Base-by-base conservation (phyloP, 2,888 invertebrate species). In the Argyresthia goedartella region DNA sequence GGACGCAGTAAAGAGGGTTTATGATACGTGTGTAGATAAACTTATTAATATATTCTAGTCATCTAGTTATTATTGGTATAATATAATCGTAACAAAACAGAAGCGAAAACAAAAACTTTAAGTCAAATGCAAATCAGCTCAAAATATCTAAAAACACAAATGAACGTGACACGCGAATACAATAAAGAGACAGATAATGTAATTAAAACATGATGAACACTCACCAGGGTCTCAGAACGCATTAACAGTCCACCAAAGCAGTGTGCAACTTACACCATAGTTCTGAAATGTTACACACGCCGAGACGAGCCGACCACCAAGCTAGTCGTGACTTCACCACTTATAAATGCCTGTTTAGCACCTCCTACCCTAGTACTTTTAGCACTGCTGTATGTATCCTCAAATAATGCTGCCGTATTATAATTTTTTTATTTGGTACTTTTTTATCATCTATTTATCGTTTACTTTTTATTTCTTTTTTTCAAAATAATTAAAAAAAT, bases 241-340 rank as follows among this genome's bases (percentile, higher is more conserved):
- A 84, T 80, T 81, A 81, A 81, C 84, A 81, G 79, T 81, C 76
- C 84, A 86, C 85, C 85, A 84, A 86, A 86, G 85, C 85, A 82
- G 85, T 86, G 85, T 82, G 72, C 73, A 66, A 81, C 80, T 82
- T 82, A 85, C 80, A 82, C 84, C 84, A 74, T 73, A 43, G 76
- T 68, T 74, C 72, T 69, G 25, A 25, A 25, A 25, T 25, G 57
- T 60, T 82, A 82, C 78, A 79, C 81, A 81, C 81, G 76, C 62
- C 78, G 82, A 65, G 68, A 77, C 61, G 70, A 34, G 44, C 51
- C 74, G 72, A 73, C 80, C 81, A 84, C 82, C 85, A 86, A 86
- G 85, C 81, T 67, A 75, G 68, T 73, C 78, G 80, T 81, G 82
- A 79, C 80, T 81, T 76, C 72, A 80, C 78, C 75, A 79, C 76